Base-by-base conservation (phyloP, 2,113 vertebrate genomes). In the Phycodurus eques region DNA sequence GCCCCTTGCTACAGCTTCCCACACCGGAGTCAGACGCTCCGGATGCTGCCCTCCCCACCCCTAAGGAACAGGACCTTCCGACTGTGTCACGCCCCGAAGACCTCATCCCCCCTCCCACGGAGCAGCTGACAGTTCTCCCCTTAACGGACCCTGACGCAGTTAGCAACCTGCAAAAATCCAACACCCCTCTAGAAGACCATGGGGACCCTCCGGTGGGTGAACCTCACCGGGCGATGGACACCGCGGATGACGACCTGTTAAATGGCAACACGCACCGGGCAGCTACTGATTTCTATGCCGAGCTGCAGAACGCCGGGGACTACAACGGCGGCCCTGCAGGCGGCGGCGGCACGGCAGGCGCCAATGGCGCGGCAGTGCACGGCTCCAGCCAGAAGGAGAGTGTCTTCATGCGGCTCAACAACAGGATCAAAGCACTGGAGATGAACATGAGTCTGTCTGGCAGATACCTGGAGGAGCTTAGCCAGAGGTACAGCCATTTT, bases 361-460 rank as follows among this genome's bases (percentile, higher is more conserved):
- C 67, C 20, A 90, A 85, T 0, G 89, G 90, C 19, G 86, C 78
- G 15, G 47, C 95, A 0, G 91, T 98, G 5, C 98, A 99, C 2
- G 95, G 97, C 9, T 99, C 98, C 81, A 99, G 95, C 73, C 98
- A 99, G 83, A 99, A 99, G 82, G 98, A 99, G 80, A 99, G 97
- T 0, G 96, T 99, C 47, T 99, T 99, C 84, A 99, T 99, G 98
- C 94, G 98, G 79, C 94, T 99, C 39, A 99, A 99, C 87, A 99
- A 99, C 88, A 92, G 98, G 67, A 99, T 99, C 83, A 99, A 99
- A 91, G 95, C 98, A 72, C 88, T 99, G 77, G 98, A 99, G 89
- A 96, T 99, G 87, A 99, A 99, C 89, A 98, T 99, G 97, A 98
- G 96, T 67, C 94, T 99, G 70, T 98, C 97, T 83, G 94, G 98